These are phyloP conservation scores for Anthrax anthrax DNA, from an alignment of 2,888 invertebrate genomes.

Conservation along the genomic window DNA sequence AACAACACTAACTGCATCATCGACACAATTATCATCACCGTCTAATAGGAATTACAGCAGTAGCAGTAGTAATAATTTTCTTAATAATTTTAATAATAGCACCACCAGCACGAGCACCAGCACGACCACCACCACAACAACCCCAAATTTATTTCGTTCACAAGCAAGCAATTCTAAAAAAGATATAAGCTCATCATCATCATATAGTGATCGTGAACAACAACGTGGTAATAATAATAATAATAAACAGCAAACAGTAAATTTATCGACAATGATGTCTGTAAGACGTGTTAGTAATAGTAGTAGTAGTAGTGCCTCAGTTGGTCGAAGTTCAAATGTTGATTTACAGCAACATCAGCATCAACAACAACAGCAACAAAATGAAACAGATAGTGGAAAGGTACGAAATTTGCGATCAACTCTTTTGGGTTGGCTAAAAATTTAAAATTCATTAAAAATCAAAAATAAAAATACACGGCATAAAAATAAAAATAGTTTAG, in stretches of 20 bases:
- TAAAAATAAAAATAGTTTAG: neutral
- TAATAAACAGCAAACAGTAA: neutral
- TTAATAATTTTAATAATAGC: neutral
- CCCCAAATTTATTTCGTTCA: no score
- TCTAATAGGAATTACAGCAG: neutral
- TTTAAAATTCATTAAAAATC: conserved; percentile 19
- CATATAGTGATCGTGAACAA: conserved; percentile 8
- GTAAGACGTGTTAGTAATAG: conserved; percentile 24
- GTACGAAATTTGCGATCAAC: conserved; percentile 36
- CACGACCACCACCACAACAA: no score
- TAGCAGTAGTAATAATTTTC: neutral
- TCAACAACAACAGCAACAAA: conserved; percentile 9
- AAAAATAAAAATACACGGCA: conserved; percentile 1
- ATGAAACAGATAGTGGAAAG: conserved; percentile 33
- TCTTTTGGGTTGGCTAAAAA: conserved; percentile 36
- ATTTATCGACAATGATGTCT: conserved; percentile 15
- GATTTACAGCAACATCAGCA: conserved; percentile 11
- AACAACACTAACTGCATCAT: neutral
- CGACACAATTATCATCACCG: neutral
- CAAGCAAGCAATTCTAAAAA: conserved; percentile 13
- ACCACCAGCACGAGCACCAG: no score
- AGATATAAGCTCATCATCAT: conserved; percentile 15
- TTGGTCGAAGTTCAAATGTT: conserved; percentile 16
- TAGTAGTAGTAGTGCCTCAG: conserved; percentile 36
- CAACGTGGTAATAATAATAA: neutral